phyloP scores from a whole-genome alignment of 2,888 invertebrate genomes.

The Thera britannica region DNA sequence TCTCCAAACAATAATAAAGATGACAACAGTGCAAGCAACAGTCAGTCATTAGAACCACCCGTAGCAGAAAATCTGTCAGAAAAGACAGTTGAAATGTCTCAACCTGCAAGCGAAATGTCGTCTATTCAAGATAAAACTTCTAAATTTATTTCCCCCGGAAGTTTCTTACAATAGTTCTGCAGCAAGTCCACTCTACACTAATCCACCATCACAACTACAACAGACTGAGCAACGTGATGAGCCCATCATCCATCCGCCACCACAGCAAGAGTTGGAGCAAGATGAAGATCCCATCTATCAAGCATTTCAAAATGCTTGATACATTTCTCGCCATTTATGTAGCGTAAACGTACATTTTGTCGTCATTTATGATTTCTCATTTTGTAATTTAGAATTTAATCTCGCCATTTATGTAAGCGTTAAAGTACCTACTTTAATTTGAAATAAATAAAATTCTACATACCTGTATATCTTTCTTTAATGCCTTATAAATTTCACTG shows the following conservation, averaged over 20 bases:
- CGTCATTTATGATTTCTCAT: conserved; percentile 32
- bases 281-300: conserved; percentile 17
- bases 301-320: conserved; percentile 21
- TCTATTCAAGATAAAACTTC: too few relatives aligned
- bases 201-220: too few relatives aligned
- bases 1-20: conserved; percentile 32
- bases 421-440: conserved; percentile 28
- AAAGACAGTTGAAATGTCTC: conserved; percentile 30
- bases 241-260: conserved; percentile 28
- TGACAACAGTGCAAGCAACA: conserved; percentile 36
- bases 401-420: conserved; percentile 34
- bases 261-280: conserved; percentile 28
- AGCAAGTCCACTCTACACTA: conserved; percentile 23
- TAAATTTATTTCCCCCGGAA: conserved; percentile 19
- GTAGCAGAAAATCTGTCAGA: conserved; percentile 32
- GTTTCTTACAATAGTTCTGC: conserved; percentile 28
- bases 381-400: conserved; percentile 30
- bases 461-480: too few relatives aligned
- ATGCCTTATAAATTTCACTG: too few relatives aligned
- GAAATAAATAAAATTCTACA: conserved; percentile 15
- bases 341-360: conserved; percentile 32
- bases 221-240: conserved; percentile 7
- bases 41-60: conserved; percentile 35
- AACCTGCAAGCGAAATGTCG: conserved; percentile 16
- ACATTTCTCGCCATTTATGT: conserved; percentile 27